A percentile compares a stretch with the other conserved stretches of the same genome.
phyloP scores from a whole-genome alignment of 2,113 vertebrate genomes.

The Rhinoptilus africanus region DNA sequence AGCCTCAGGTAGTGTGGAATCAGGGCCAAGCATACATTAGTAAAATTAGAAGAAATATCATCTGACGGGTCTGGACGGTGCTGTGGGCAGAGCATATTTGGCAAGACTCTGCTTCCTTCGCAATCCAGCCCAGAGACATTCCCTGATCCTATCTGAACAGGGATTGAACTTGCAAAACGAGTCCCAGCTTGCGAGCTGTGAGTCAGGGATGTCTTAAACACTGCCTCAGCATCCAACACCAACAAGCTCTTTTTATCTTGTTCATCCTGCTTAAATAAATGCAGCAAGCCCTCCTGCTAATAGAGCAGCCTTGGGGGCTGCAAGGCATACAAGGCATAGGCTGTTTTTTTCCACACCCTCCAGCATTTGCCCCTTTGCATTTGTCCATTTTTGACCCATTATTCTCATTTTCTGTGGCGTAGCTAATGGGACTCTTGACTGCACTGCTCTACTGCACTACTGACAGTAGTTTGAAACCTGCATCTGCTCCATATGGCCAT shows the following conservation, averaged over 20 bases:
- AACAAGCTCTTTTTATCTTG: constrained; percentile 6
- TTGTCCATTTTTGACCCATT: not conserved
- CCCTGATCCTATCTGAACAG: constrained; percentile 65
- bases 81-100: constrained; percentile 65
- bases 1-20: constrained; percentile 56
- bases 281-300: not conserved
- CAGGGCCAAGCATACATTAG: constrained; percentile 63
- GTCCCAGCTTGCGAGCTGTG: constrained; percentile 44
- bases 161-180: constrained; percentile 57
- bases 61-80: constrained; percentile 64
- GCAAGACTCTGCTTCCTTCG: constrained; percentile 52
- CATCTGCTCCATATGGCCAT: not conserved
- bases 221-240: constrained; percentile 33
- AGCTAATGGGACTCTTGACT: not conserved
- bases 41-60: constrained; percentile 64
- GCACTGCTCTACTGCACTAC: not conserved
- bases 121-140: constrained; percentile 57
- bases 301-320: not conserved
- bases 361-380: not conserved
- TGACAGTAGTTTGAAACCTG: not conserved
- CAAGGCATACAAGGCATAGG: not conserved
- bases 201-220: constrained; percentile 42
- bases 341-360: not conserved
- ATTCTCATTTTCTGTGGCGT: not conserved
- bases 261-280: constrained; percentile 24